Conservation (phyloP, 2,113 vertebrate species). For the Aegotheles bennettii region DNA sequence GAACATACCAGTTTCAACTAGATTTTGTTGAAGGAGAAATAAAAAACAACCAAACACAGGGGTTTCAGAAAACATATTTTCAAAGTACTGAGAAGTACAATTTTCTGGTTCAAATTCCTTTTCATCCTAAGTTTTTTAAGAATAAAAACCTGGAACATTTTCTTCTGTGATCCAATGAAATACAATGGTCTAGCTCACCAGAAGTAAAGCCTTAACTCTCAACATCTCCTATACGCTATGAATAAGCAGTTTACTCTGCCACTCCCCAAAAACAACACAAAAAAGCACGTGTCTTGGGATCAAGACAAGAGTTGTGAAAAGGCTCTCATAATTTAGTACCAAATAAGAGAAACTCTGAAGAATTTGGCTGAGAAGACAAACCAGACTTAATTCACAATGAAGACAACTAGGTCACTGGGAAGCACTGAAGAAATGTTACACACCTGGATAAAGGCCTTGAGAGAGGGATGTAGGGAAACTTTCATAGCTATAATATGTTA, state of each 20-base stretch:
- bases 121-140: neutral
- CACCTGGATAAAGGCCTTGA: neutral
- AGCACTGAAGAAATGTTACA: neutral
- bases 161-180: neutral
- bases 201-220: neutral
- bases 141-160: neutral
- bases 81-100: neutral
- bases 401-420: neutral
- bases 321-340: neutral
- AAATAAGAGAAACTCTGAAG: neutral
- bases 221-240: neutral
- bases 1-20: neutral
- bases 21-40: neutral
- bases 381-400: neutral
- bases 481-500: neutral
- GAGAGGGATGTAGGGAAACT: neutral
- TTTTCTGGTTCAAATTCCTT: neutral
- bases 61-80: neutral
- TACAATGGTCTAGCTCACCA: neutral
- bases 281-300: neutral
- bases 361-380: neutral
- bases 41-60: neutral
- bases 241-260: neutral
- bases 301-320: neutral
- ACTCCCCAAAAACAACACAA: neutral